Conservation (phyloP, 2,888 invertebrate genomes). For the Branchellion lobata region DNA sequence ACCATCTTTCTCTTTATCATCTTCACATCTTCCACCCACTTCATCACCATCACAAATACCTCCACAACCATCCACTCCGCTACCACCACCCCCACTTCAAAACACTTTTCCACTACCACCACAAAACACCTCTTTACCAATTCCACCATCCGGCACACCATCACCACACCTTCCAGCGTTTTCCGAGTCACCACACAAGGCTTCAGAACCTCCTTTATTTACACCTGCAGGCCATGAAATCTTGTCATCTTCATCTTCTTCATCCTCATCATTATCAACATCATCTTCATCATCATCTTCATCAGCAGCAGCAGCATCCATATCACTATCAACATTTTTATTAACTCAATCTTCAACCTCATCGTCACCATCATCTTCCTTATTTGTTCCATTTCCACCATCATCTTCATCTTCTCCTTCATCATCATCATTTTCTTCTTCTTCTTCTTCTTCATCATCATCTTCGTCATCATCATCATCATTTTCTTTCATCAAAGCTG, state of each 20-base stretch:
- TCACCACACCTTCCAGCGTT: neutral
- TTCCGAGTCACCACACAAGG: neutral
- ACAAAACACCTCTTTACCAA: neutral
- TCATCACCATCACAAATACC: neutral
- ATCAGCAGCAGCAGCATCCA: neutral
- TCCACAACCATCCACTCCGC: neutral
- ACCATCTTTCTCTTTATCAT: neutral
- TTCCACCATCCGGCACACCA: neutral
- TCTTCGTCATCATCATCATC: slow-evolving; percentile 8
- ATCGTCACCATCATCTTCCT: neutral
- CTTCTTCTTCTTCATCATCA: neutral
- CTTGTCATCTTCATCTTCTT: neutral
- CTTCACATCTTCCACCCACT: neutral
- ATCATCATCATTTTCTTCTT: slow-evolving; percentile 1
- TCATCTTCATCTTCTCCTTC: neutral
- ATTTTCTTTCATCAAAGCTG: neutral
- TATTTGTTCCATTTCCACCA: neutral
- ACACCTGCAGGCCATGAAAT: neutral
- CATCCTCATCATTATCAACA: neutral
- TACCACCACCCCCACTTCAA: neutral
- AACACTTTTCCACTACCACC: too few species aligned
- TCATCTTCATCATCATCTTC: neutral
- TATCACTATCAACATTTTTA: neutral
- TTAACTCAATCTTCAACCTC: too few species aligned
- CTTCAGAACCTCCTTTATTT: neutral